These are phyloP conservation scores for Bostrychus sinensis DNA, from an alignment of 2,113 vertebrate genomes.

Conservation along the genomic window DNA sequence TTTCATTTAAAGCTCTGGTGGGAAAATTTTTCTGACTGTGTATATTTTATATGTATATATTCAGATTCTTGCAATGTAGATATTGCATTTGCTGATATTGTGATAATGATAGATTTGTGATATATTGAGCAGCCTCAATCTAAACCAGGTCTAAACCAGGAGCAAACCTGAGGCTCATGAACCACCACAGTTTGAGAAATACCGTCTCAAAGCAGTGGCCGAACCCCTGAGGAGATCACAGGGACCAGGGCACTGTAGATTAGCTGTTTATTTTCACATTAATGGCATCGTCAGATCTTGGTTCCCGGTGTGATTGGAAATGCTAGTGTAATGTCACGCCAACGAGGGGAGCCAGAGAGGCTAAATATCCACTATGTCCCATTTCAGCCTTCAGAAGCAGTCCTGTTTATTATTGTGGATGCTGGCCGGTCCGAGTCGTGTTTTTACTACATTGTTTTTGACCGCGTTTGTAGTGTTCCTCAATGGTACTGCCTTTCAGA, in stretches of 20 bases:
- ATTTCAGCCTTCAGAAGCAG: constrained; percentile 61
- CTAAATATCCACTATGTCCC: constrained; percentile 46
- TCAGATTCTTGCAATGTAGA: too few relatives aligned
- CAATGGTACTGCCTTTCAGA: constrained; percentile 55
- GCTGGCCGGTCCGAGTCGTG: constrained; percentile 23
- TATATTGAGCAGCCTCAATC: not conserved
- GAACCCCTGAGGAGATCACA: constrained; percentile 49
- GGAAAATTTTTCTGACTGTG: too few relatives aligned
- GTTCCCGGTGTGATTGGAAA: constrained; percentile 58
- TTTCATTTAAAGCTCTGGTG: not conserved
- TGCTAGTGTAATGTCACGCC: constrained; percentile 49
- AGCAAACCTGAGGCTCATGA: too few relatives aligned
- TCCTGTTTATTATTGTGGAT: constrained; percentile 61
- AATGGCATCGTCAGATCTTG: constrained; percentile 55
- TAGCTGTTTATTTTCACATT: constrained; percentile 57
- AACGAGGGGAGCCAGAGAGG: too few relatives aligned
- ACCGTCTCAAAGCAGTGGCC: not conserved
- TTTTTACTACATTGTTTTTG: constrained; percentile 71
- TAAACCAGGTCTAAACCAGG: too few relatives aligned
- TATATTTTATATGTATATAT: too few relatives aligned
- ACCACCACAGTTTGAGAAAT: not conserved
- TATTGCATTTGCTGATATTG: too few relatives aligned
- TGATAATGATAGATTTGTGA: not conserved
- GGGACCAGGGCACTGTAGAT: constrained; percentile 37
- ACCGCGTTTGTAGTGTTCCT: constrained; percentile 53